These are phyloP conservation scores for Troglohyphantes excavatus DNA, from an alignment of 2,888 invertebrate genomes.

Conservation along the genomic window DNA sequence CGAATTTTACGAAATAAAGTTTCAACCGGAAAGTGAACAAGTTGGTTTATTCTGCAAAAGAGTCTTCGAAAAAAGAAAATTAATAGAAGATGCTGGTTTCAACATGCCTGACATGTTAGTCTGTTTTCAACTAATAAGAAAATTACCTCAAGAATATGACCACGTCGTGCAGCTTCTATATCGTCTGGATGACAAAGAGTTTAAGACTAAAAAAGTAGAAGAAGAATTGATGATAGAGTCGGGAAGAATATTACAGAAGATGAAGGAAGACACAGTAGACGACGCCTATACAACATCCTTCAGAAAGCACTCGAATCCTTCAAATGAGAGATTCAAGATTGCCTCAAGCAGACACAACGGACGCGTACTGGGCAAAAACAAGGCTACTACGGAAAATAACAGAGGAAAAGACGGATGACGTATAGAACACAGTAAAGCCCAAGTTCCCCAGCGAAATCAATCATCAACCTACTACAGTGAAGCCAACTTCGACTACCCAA, in stretches of 20 bases:
- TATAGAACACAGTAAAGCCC: too few relatives aligned
- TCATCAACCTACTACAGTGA: too few relatives aligned
- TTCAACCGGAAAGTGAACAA: background rate
- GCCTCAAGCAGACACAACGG: too few relatives aligned
- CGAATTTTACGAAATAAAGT: background rate
- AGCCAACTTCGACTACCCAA: too few relatives aligned
- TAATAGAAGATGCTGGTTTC: background rate
- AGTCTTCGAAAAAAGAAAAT: background rate
- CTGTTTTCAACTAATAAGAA: constrained; percentile 7
- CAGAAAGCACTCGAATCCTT: too few relatives aligned
- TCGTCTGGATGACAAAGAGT: background rate
- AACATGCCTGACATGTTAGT: background rate
- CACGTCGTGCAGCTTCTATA: background rate
- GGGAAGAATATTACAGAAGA: background rate
- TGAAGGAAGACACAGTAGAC: too few relatives aligned
- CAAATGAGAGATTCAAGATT: too few relatives aligned
- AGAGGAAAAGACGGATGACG: too few relatives aligned
- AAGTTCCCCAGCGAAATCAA: too few relatives aligned
- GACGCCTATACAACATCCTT: too few relatives aligned
- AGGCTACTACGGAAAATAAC: too few relatives aligned
- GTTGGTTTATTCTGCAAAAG: background rate
- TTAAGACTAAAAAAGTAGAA: background rate
- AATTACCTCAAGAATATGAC: background rate
- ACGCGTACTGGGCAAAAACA: too few relatives aligned
- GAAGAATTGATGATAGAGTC: background rate